A percentile compares a stretch with the other conserved stretches of the same genome.
phyloP scores from a whole-genome alignment of 2,797 vertebrate genomes.

The Sternotherus odoratus region DNA sequence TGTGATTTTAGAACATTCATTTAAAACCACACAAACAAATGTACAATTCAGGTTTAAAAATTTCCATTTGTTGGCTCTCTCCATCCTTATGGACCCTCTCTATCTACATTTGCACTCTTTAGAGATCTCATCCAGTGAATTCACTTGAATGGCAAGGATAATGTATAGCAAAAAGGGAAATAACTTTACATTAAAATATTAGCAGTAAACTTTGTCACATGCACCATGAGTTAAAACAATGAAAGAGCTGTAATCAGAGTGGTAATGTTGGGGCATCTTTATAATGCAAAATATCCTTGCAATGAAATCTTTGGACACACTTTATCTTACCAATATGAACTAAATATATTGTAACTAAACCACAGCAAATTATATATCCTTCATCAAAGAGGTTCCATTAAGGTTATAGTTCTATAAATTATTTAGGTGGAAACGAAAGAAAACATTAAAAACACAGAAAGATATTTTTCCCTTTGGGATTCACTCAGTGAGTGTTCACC shows the following conservation, averaged over 20 bases:
- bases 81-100: constrained; percentile 41
- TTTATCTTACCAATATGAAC: constrained; percentile 71
- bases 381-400: constrained; percentile 61
- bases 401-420: constrained; percentile 72
- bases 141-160: constrained; percentile 70
- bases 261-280: constrained; percentile 65
- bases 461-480: constrained; percentile 75
- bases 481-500: constrained; percentile 85
- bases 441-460: constrained; percentile 65
- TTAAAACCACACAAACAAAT: constrained; percentile 75
- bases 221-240: constrained; percentile 79
- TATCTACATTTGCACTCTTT: constrained; percentile 58
- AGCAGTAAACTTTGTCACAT: constrained; percentile 77
- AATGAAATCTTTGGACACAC: constrained; percentile 78
- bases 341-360: constrained; percentile 66
- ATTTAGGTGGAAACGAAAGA: constrained; percentile 81
- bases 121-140: constrained; percentile 72
- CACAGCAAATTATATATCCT: constrained; percentile 68
- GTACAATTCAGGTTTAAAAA: constrained; percentile 60
- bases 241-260: constrained; percentile 71
- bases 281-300: constrained; percentile 58
- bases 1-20: constrained; percentile 76
- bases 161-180: constrained; percentile 70
- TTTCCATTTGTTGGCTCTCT: constrained; percentile 69
- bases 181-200: constrained; percentile 66